Evolutionary conservation across 2,113 vertebrate species (phyloP), one percentile per base, ranked within the genome.

Genomic region (Galeopterus variegatus): DNA sequence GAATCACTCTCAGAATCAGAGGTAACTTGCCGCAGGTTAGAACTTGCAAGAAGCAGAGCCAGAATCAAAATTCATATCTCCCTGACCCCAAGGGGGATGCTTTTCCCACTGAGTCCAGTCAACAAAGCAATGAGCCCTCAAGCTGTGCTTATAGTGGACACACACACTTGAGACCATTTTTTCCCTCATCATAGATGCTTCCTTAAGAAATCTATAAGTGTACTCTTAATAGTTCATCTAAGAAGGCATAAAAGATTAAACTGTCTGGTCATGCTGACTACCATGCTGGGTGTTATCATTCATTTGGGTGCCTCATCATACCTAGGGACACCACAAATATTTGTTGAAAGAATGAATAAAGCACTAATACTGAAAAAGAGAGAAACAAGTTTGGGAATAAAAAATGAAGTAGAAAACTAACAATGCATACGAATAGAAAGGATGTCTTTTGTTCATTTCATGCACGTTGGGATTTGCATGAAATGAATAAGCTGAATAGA

Each of bases 401-500:
- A 98, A 98, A 98, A 94, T 94, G 52, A 65, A 97, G 94, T n/a
- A 64, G 92, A 69, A 90, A 95, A 90, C 31, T 93, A 84, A 90
- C 41, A 97, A 88, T 95, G 84, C 92, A 94, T 76, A 86, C 28
- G 15, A 97, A 97, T 64, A 86, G 86, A 85, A 97, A 95, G 83
- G 80, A 97, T 90, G 54, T 88, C 79, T 88, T 96, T 97, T 97
- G 92, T 98, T 97, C 96, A 95, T 95, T 95, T 98, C 60, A 69
- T 85, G 88, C 81, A 87, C 90, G 92, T 83, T 96, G 93, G 76
- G 92, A 97, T 98, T 97, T 98, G 96, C 97, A 97, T 98, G 79
- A 95, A 97, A 96, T 97, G 95, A 98, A 96, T 93, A 93, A 93
- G n/a, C 69, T 96, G 86, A 96, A 96, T 94, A 96, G 95, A 90